A percentile compares a stretch with the other conserved stretches of the same genome.
phyloP scores from a whole-genome alignment of 2,888 invertebrate genomes.

The Trichopoda pennipes region DNA sequence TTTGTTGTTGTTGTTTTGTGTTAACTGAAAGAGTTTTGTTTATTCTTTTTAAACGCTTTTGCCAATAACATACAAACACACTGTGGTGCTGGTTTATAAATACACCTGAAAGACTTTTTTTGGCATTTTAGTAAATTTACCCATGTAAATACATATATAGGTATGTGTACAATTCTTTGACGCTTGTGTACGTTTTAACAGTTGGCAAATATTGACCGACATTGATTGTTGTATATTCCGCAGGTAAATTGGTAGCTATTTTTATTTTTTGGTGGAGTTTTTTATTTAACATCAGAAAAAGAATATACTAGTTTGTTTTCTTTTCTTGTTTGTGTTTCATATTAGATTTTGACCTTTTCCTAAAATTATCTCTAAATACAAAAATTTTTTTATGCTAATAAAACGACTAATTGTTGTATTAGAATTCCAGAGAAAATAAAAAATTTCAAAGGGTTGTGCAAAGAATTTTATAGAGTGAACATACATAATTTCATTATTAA shows the following conservation, averaged over 20 bases:
- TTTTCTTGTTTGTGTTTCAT: conserved; percentile 56
- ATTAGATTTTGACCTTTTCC: conserved; percentile 55
- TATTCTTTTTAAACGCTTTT: conserved; percentile 56
- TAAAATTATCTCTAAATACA: conserved; percentile 49
- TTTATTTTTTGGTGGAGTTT: conserved; percentile 31
- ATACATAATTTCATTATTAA: too few relatives aligned
- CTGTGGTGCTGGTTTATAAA: not conserved
- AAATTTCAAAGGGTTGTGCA: conserved; percentile 5
- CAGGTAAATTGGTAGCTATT: conserved; percentile 75
- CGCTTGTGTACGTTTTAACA: conserved; percentile 69
- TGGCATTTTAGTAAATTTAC: not conserved
- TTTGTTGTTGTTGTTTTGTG: not conserved
- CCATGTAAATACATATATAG: not conserved
- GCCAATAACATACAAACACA: not conserved
- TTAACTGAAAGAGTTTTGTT: conserved; percentile 42
- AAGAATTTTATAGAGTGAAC: not conserved
- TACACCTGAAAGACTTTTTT: not conserved
- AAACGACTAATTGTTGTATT: conserved; percentile 55
- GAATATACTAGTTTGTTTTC: conserved; percentile 26
- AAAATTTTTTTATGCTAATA: conserved; percentile 59
- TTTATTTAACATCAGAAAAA: conserved; percentile 21
- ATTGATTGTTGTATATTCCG: conserved; percentile 79
- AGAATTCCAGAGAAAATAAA: not conserved
- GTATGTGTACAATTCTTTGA: conserved; percentile 61
- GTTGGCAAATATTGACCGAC: conserved; percentile 79